phyloP scores from a whole-genome alignment of 2,113 vertebrate genomes.

The Mionectes macconnelli region DNA sequence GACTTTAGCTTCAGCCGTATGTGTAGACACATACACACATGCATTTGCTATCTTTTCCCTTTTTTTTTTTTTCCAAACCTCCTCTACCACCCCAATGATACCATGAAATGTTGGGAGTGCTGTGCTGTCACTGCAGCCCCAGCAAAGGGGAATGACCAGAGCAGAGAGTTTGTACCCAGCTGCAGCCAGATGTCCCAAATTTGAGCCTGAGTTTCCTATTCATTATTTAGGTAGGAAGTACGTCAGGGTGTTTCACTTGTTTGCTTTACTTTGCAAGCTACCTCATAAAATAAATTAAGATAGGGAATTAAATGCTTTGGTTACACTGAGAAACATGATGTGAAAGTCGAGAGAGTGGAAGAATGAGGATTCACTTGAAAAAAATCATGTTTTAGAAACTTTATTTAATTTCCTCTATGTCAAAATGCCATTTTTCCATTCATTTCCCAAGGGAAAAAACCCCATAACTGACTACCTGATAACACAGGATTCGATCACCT shows the following conservation, averaged over 20 bases:
- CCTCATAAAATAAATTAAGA: background rate
- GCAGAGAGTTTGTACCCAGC: background rate
- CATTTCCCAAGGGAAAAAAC: background rate
- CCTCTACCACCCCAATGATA: rapidly evolving
- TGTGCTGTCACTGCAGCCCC: background rate
- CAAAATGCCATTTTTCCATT: background rate
- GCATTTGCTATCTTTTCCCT: background rate
- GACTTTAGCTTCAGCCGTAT: background rate
- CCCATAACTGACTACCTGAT: background rate
- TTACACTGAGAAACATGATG: background rate
- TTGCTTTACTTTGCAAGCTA: background rate
- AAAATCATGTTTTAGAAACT: background rate
- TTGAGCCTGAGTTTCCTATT: background rate
- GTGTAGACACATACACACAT: background rate
- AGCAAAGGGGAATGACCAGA: background rate
- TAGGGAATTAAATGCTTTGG: background rate
- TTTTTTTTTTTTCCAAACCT: background rate
- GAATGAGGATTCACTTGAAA: background rate
- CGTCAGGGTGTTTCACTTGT: background rate
- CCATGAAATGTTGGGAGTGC: background rate
- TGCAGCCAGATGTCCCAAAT: background rate
- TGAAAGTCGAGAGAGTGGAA: background rate
- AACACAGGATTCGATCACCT: background rate
- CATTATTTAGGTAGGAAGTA: background rate
- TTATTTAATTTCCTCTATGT: background rate